Conservation (phyloP, 1,140 invertebrate species). For the Halesus radiatus region DNA sequence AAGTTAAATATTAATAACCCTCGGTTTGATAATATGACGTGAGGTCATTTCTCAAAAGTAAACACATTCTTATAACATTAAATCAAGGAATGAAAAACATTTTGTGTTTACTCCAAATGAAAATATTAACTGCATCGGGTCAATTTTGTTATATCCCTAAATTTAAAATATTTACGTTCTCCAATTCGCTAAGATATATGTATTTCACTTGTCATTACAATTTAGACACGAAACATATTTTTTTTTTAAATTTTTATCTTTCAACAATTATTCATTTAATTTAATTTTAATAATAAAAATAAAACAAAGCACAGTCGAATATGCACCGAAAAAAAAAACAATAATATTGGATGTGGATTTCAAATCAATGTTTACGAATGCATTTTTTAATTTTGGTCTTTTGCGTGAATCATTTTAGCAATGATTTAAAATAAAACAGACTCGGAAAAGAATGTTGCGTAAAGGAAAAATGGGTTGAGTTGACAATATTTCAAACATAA, state of each 20-base stretch:
- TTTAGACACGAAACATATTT: not conserved
- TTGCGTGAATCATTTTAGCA: too few relatives aligned
- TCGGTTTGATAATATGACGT: not conserved
- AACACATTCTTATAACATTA: not conserved
- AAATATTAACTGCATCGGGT: slow-evolving; percentile 1
- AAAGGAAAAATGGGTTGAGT: too few relatives aligned
- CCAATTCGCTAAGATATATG: slow-evolving; percentile 11
- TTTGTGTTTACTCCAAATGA: not conserved
- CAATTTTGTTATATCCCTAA: not conserved
- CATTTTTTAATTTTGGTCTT: too few relatives aligned
- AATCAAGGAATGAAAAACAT: slow-evolving; percentile 3
- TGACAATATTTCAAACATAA: too few relatives aligned
- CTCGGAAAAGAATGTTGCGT: too few relatives aligned
- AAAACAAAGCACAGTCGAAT: slow-evolving; percentile 11
- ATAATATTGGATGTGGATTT: too few relatives aligned
- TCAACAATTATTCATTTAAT: slow-evolving; percentile 24
- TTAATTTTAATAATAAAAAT: slow-evolving; percentile 27
- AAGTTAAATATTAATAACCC: slow-evolving; percentile 14
- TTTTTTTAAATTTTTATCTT: not conserved
- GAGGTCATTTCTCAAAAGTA: not conserved
- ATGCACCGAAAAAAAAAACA: not conserved
- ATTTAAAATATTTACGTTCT: slow-evolving; percentile 5
- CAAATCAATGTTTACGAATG: too few relatives aligned
- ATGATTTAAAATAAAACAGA: too few relatives aligned
- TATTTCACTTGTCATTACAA: slow-evolving; percentile 11